A percentile compares a stretch with the other conserved stretches of the same genome.
Evolutionary conservation across 1,140 invertebrate genomes (phyloP).

Genomic region (Sarcophaga bullata): DNA sequence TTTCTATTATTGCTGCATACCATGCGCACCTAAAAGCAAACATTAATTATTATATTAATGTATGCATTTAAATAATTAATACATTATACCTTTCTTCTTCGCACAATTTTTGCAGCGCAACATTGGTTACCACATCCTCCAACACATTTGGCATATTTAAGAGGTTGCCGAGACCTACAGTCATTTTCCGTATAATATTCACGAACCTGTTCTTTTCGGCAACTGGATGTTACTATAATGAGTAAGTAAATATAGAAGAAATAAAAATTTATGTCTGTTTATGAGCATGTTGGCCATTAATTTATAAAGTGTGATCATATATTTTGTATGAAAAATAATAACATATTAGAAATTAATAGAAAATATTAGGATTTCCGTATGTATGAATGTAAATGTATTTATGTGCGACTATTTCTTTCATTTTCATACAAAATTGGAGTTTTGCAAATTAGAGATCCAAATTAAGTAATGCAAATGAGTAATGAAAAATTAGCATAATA

Average conservation of each 20-base stretch:
- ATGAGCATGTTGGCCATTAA: too few relatives aligned
- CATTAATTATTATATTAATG: too few relatives aligned
- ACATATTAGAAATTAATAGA: too few relatives aligned
- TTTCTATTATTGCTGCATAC: slow-evolving; percentile 91
- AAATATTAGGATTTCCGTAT: not conserved
- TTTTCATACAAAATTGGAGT: too few relatives aligned
- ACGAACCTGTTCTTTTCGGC: slow-evolving; percentile 88
- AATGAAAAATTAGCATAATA: not conserved
- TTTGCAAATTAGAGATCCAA: too few relatives aligned
- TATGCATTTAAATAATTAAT: not conserved
- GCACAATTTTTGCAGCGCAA: slow-evolving; percentile 89
- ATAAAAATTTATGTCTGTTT: not conserved
- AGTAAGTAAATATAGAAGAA: not conserved
- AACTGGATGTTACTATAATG: slow-evolving; percentile 74
- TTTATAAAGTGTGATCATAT: too few relatives aligned
- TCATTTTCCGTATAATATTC: slow-evolving; percentile 91
- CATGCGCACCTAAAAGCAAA: slow-evolving; percentile 76
- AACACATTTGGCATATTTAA: slow-evolving; percentile 88
- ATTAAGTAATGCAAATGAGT: not conserved
- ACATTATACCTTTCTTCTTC: slow-evolving; percentile 84
- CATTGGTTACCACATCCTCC: slow-evolving; percentile 74
- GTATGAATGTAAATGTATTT: not conserved
- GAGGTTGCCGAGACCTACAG: slow-evolving; percentile 86
- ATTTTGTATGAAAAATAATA: too few relatives aligned
- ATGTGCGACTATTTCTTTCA: too few relatives aligned